Evolutionary conservation across 2,113 vertebrate species (phyloP), one percentile per base, ranked within the genome.

Genomic region (Phoenicopterus ruber): DNA sequence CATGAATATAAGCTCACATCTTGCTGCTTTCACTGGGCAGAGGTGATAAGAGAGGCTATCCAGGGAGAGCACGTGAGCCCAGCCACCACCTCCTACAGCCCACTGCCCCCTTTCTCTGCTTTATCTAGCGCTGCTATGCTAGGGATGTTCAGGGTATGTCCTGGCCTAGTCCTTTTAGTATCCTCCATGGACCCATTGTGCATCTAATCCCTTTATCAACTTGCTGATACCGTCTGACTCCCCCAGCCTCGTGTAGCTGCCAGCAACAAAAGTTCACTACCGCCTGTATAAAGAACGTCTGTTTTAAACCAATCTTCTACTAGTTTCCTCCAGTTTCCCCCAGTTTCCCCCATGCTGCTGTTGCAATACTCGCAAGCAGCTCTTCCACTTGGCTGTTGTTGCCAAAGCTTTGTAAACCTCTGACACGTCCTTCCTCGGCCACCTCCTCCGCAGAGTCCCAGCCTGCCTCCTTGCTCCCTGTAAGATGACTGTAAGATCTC

Each of bases 1-100:
- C 26, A 11, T 13, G n/a, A 63, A 58, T 26, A 20, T 0, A 6
- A 54, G n/a, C 15, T 72, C 15, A 26, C 0, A 5, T 2, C 0
- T 21, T 42, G 57, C 34, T 73, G 25, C 24, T 69, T 69, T 77
- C 44, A 55, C 52, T 42, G 63, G 54, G 54, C 34, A 67, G 74
- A 55, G 47, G 32, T 54, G 62, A 22, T 1, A 54, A 72, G 29
- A 67, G 72, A 82, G 57, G 66, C 17, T 31, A 10, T 52, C 0
- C 34, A 15, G 26, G 17, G 36, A 32, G 24, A 55, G 17, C 32
- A 59, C 11, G 10, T 0, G 13, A 87, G 21, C 55, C 57, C 34
- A 49, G 44, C 29, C 65, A 52, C 34, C 46, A 52, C 34, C 46
- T 74, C n/a, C 25, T 6, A 3, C 25, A 58, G 44, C 17, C 15